Percentiles rank a stretch among this genome's conserved stretches.
Evolutionary conservation across 2,888 invertebrate species (phyloP).

Genomic region (Lasioglossum lativentre): DNA sequence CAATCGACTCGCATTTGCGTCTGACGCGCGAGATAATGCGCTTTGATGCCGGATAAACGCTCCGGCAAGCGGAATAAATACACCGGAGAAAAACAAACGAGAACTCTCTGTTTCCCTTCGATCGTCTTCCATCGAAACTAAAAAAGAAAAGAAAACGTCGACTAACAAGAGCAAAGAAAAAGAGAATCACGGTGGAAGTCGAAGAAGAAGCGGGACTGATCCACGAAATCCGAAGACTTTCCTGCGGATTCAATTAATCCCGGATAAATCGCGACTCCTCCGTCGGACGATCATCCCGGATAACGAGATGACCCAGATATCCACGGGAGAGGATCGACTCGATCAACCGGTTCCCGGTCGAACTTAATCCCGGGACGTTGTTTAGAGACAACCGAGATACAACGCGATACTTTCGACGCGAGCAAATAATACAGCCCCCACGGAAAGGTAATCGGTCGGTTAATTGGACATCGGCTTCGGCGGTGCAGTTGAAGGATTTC

Average conservation of each 20-base stretch:
- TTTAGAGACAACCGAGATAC: conserved; percentile 1
- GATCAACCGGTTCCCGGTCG: conserved; percentile 7
- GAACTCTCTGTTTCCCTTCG: neutral
- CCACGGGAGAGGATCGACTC: neutral
- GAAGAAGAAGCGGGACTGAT: neutral
- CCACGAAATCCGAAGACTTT: neutral
- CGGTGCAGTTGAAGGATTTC: conserved; percentile 52
- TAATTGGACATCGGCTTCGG: conserved; percentile 56
- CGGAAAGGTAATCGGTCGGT: conserved; percentile 53
- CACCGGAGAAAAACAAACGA: neutral
- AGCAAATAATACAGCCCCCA: conserved; percentile 39
- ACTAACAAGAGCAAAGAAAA: neutral
- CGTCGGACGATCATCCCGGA: conserved; percentile 16
- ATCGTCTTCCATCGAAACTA: neutral
- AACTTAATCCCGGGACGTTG: neutral
- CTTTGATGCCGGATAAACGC: neutral
- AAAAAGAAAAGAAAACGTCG: neutral
- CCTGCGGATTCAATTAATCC: conserved; percentile 19
- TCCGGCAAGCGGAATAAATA: neutral
- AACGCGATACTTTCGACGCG: conserved; percentile 40
- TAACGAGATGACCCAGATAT: conserved; percentile 32
- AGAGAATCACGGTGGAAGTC: neutral
- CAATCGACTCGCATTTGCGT: neutral
- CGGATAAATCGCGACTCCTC: conserved; percentile 28
- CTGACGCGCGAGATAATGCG: conserved; percentile 3